These are phyloP conservation scores for Ailurus styani DNA, from an alignment of 2,113 vertebrate species.

Conservation along the genomic window DNA sequence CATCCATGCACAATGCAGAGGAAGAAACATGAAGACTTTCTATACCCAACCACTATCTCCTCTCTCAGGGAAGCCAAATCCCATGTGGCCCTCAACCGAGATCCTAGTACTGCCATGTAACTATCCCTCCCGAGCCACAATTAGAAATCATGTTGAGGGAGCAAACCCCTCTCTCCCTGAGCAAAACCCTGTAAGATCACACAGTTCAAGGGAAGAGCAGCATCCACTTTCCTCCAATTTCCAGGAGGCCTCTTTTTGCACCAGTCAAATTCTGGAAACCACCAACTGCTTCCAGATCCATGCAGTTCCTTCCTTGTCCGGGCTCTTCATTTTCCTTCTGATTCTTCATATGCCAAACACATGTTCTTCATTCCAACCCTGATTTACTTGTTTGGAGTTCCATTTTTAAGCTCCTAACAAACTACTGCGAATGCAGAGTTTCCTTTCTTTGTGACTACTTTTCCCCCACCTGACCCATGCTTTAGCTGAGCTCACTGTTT, in stretches of 20 bases:
- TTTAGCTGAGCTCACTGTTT: background rate
- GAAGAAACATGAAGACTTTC: background rate
- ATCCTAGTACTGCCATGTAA: background rate
- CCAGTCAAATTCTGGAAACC: background rate
- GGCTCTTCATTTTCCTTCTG: background rate
- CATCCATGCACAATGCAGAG: accelerated
- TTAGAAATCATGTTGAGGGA: background rate
- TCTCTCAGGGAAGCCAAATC: background rate
- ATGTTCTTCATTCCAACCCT: background rate
- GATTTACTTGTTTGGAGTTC: background rate
- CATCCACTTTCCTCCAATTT: background rate
- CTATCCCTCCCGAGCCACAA: background rate
- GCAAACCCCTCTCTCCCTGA: background rate
- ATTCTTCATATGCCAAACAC: background rate
- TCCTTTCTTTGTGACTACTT: background rate
- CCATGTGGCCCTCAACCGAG: accelerated
- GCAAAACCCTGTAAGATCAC: background rate
- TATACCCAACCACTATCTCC: too few species aligned
- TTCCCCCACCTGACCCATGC: background rate
- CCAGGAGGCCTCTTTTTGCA: background rate
- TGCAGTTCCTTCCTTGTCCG: background rate
- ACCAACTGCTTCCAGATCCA: background rate
- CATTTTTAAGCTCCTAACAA: background rate
- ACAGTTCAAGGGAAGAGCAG: background rate
- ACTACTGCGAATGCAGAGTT: background rate